A percentile compares a stretch with the other conserved stretches of the same genome.
phyloP scores from a whole-genome alignment of 2,113 vertebrate genomes.

The Lethenteron reissneri region DNA sequence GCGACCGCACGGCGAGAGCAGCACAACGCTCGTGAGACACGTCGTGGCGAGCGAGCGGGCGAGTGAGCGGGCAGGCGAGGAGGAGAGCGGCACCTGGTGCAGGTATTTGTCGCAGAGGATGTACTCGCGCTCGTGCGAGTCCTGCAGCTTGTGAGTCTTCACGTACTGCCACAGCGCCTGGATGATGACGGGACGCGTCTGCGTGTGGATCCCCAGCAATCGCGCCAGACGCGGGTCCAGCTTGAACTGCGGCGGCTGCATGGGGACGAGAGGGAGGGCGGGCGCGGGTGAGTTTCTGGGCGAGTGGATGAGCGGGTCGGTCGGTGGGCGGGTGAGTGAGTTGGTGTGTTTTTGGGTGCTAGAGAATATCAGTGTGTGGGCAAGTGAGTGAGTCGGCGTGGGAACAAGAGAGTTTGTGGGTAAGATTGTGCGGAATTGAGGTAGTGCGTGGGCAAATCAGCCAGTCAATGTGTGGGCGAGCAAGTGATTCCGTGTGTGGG shows the following conservation, averaged over 20 bases:
- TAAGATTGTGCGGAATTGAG: too few species aligned
- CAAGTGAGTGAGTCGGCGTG: too few species aligned
- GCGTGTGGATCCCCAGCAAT: constrained; percentile 55
- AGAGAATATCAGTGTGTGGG: too few species aligned
- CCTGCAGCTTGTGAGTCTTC: constrained; percentile 67
- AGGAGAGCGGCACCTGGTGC: constrained; percentile 34
- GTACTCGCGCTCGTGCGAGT: constrained; percentile 55
- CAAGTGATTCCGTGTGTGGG: too few species aligned
- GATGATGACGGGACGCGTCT: constrained; percentile 61
- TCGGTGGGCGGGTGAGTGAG: too few species aligned
- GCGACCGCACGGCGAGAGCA: constrained; percentile 6
- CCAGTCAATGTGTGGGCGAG: too few species aligned
- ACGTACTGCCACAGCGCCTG: constrained; percentile 70
- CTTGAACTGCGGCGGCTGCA: constrained; percentile 49
- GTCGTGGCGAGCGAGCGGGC: background rate
- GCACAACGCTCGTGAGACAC: background rate
- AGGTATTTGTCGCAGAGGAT: constrained; percentile 70
- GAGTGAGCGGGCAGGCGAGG: background rate
- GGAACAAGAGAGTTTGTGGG: too few species aligned
- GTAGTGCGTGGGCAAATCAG: too few species aligned
- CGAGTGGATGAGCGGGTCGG: too few species aligned
- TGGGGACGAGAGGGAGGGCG: background rate
- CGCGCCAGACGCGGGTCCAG: constrained; percentile 55
- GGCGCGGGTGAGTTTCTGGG: too few species aligned
- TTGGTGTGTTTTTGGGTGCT: too few species aligned